Evolutionary conservation across 2,797 vertebrate species (phyloP).

Genomic region (Chromis chromis): DNA sequence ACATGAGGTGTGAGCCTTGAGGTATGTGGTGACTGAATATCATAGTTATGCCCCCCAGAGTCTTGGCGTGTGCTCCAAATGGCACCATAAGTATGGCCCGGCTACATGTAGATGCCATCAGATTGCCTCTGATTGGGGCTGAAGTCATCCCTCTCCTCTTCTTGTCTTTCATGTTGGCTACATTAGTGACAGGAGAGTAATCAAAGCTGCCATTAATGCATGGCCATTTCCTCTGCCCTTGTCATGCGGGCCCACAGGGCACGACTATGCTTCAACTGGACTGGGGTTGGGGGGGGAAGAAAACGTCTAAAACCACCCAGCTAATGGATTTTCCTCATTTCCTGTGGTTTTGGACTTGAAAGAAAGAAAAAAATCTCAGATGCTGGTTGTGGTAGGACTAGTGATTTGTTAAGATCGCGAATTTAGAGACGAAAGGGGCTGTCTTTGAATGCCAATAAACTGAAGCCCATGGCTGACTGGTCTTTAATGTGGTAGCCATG

Average conservation of each 20-base stretch:
- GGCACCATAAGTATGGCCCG: slow-evolving; percentile 26
- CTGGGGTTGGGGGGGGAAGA: slow-evolving; percentile 19
- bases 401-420: slow-evolving; percentile 57
- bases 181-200: slow-evolving; percentile 83
- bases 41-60: not conserved
- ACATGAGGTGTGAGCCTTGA: slow-evolving; percentile 6
- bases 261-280: slow-evolving; percentile 45
- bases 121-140: slow-evolving; percentile 61
- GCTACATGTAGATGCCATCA: slow-evolving; percentile 59
- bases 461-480: not conserved
- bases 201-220: slow-evolving; percentile 80
- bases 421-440: slow-evolving; percentile 33
- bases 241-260: slow-evolving; percentile 69
- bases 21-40: slow-evolving; percentile 35
- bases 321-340: slow-evolving; percentile 80
- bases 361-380: slow-evolving; percentile 47
- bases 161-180: slow-evolving; percentile 80
- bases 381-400: slow-evolving; percentile 38
- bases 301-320: slow-evolving; percentile 45
- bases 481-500: not conserved
- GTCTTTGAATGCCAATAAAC: slow-evolving; percentile 42
- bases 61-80: slow-evolving; percentile 43
- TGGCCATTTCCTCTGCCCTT: slow-evolving; percentile 77
- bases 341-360: slow-evolving; percentile 74
- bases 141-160: slow-evolving; percentile 68